These are phyloP conservation scores for Eulemur coronatus DNA, from an alignment of 2,797 vertebrate species.

Conservation along the genomic window DNA sequence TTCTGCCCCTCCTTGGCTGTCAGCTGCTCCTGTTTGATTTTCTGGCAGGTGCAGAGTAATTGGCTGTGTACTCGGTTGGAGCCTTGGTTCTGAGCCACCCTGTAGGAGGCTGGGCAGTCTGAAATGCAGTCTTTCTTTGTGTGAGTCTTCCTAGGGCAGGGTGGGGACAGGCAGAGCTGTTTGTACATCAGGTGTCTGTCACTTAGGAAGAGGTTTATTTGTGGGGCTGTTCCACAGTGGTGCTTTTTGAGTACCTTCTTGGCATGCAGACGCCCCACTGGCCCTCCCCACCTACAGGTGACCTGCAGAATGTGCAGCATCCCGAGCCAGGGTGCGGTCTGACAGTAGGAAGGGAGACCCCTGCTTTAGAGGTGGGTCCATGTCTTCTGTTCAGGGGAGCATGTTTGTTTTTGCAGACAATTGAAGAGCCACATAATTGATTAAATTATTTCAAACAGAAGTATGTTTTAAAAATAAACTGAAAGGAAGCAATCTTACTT, in stretches of 20 bases:
- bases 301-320: not conserved
- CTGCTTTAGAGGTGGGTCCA: rapidly evolving
- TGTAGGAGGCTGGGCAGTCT: too few species aligned
- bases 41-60: not conserved
- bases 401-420: not conserved
- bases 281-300: not conserved
- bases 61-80: not conserved
- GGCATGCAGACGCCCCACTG: rapidly evolving
- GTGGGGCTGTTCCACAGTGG: rapidly evolving
- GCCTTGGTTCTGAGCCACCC: not conserved
- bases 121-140: rapidly evolving
- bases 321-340: not conserved
- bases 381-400: not conserved
- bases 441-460: not conserved
- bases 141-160: not conserved
- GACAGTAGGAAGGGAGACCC: not conserved
- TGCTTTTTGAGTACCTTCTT: not conserved
- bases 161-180: not conserved
- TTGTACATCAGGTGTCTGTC: rapidly evolving
- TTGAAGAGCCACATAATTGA: not conserved
- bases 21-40: not conserved
- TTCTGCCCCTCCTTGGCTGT: rapidly evolving
- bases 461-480: not conserved
- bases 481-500: not conserved
- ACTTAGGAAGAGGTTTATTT: rapidly evolving